These are phyloP conservation scores for Stichodactyla mertensii DNA, from an alignment of 64 coral and sea anemone genomes.

Conservation along the genomic window DNA sequence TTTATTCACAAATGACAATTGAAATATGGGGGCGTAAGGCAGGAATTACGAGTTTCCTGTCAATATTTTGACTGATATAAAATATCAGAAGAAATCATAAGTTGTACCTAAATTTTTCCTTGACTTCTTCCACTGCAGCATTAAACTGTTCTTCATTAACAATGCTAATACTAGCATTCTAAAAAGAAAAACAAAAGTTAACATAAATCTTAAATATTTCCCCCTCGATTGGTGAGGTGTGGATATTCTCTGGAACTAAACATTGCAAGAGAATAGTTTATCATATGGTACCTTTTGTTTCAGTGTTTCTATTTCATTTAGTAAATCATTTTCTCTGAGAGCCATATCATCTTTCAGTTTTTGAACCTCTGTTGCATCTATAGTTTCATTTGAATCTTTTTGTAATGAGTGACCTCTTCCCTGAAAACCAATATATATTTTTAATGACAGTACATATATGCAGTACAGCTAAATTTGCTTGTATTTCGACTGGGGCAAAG, in stretches of 20 bases:
- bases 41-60: too few relatives aligned
- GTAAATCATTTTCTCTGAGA: conserved; percentile 36
- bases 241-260: background rate
- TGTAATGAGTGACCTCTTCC: background rate
- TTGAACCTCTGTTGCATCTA: background rate
- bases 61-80: too few relatives aligned
- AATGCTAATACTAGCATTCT: conserved; percentile 61
- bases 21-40: too few relatives aligned
- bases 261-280: background rate
- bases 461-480: too few relatives aligned
- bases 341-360: conserved; percentile 13
- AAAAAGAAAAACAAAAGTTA: background rate
- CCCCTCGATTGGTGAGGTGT: background rate
- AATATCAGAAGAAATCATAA: too few relatives aligned
- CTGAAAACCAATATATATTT: background rate
- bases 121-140: conserved; percentile 68
- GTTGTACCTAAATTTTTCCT: conserved; percentile 73
- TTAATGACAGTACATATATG: too few relatives aligned
- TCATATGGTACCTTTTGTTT: conserved; percentile 30
- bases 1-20: too few relatives aligned
- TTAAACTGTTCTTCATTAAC: conserved; percentile 68
- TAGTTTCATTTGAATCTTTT: background rate
- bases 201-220: background rate
- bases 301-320: conserved; percentile 30
- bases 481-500: too few relatives aligned